Percentiles rank a stretch among this genome's conserved stretches.
phyloP scores from a whole-genome alignment of 1,140 invertebrate species.

The Trissolcus basalis region DNA sequence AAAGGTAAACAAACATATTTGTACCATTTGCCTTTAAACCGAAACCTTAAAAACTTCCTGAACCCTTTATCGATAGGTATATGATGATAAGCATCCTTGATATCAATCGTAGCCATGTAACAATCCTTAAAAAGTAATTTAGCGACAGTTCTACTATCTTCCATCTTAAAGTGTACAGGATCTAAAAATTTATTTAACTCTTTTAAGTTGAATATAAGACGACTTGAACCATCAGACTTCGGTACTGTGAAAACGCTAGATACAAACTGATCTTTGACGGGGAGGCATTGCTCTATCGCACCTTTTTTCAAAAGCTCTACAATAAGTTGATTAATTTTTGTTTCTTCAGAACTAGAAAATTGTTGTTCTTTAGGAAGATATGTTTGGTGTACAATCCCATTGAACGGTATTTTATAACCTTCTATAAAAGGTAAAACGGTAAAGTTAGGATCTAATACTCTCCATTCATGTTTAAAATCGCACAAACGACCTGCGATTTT shows the following conservation, averaged over 20 bases:
- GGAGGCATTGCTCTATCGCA: slow-evolving; percentile 13
- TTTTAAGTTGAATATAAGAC: slow-evolving; percentile 61
- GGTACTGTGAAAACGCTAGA: slow-evolving; percentile 58
- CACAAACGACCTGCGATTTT: background rate
- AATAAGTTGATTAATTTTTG: slow-evolving; percentile 25
- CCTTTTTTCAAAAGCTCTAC: slow-evolving; percentile 24
- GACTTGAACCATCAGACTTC: slow-evolving; percentile 56
- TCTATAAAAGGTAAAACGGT: background rate
- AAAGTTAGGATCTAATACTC: background rate
- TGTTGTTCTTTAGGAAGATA: background rate
- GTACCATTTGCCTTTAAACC: slow-evolving; percentile 28
- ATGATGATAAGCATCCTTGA: slow-evolving; percentile 45
- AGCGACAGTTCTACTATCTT: slow-evolving; percentile 54
- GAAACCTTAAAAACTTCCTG: slow-evolving; percentile 62
- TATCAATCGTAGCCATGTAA: slow-evolving; percentile 43
- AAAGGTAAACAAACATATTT: slow-evolving; percentile 58
- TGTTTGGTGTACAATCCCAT: background rate
- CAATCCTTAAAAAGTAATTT: slow-evolving; percentile 40
- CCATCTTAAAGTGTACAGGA: slow-evolving; percentile 4
- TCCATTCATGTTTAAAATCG: slow-evolving; percentile 1
- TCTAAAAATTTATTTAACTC: slow-evolving; percentile 57
- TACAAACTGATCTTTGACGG: slow-evolving; percentile 51
- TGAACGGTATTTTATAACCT: slow-evolving; percentile 7
- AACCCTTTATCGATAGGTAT: slow-evolving; percentile 22
- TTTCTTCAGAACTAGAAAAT: slow-evolving; percentile 15